These are phyloP conservation scores for Sandelia bainsii DNA, from an alignment of 2,797 vertebrate genomes.

Conservation along the genomic window DNA sequence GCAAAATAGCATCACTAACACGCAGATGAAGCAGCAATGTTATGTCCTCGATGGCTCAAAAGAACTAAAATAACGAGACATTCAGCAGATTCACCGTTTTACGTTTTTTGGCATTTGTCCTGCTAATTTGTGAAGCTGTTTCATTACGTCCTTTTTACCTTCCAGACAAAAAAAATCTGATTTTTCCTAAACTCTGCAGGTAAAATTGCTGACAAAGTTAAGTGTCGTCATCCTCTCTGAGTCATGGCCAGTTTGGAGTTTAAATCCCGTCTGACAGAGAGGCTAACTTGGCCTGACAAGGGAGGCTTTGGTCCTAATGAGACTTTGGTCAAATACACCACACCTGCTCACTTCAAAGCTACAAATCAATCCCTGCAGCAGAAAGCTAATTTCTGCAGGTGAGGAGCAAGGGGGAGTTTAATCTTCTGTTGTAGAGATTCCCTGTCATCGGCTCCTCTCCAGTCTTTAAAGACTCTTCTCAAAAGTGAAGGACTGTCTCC, in stretches of 20 bases:
- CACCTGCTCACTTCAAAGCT: slow-evolving; percentile 37
- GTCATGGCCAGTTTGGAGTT: not conserved
- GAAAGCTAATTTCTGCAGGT: slow-evolving; percentile 8
- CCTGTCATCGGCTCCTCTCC: slow-evolving; percentile 5
- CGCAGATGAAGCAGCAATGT: too few relatives aligned
- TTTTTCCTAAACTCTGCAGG: not conserved
- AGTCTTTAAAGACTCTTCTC: not conserved
- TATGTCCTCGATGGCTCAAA: too few relatives aligned
- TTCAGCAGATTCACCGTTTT: too few relatives aligned
- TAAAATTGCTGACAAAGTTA: not conserved
- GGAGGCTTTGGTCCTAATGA: slow-evolving; percentile 19
- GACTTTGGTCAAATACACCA: slow-evolving; percentile 16
- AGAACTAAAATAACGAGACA: too few relatives aligned
- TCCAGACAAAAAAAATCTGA: too few relatives aligned
- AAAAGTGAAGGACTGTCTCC: not conserved
- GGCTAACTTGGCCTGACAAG: not conserved
- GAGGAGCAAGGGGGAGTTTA: slow-evolving; percentile 9
- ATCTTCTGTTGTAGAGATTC: slow-evolving; percentile 22
- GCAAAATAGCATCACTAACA: too few relatives aligned
- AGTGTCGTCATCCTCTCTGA: not conserved
- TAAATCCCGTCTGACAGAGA: slow-evolving; percentile 23
- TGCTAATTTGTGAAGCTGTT: too few relatives aligned
- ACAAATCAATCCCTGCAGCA: slow-evolving; percentile 19
- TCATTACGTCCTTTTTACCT: too few relatives aligned
- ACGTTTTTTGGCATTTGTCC: too few relatives aligned